A percentile compares a stretch with the other conserved stretches of the same genome.
Evolutionary conservation across 2,113 vertebrate genomes (phyloP).

Genomic region (Callorhinus ursinus): DNA sequence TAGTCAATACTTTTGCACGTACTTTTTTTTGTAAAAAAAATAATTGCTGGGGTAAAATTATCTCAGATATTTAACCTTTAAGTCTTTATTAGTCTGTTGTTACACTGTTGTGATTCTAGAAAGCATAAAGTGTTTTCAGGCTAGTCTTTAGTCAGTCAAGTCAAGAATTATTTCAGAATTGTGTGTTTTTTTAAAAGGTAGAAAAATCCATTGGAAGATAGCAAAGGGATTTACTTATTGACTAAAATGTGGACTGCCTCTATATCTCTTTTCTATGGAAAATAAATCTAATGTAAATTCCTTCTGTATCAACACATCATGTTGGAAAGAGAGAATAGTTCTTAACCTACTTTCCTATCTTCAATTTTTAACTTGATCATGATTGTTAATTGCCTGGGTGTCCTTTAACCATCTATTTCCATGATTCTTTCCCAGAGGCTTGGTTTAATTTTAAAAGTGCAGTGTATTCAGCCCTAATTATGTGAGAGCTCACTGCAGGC

Average conservation of each 20-base stretch:
- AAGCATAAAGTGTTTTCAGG: background rate
- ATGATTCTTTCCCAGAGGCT: conserved; percentile 86
- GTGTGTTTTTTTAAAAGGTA: background rate
- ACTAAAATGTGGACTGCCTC: background rate
- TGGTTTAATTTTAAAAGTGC: conserved; percentile 88
- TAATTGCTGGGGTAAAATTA: background rate
- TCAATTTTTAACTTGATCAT: conserved; percentile 85
- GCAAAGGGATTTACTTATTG: background rate
- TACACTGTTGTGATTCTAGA: conserved; percentile 35
- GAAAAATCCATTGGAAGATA: background rate
- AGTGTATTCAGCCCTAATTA: conserved; percentile 86
- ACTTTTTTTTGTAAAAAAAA: background rate
- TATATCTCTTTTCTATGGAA: background rate
- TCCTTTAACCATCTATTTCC: conserved; percentile 86
- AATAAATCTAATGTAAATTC: conserved; percentile 48
- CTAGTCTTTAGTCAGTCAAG: background rate
- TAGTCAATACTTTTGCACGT: background rate
- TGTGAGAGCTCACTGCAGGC: conserved; percentile 82
- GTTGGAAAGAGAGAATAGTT: conserved; percentile 79
- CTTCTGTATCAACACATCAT: conserved; percentile 73
- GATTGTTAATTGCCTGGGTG: conserved; percentile 87
- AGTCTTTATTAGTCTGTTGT: background rate
- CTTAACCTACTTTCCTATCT: conserved; percentile 86
- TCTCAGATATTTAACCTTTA: conserved; percentile 9
- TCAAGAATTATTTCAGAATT: conserved; percentile 25